Evolutionary conservation across 2,797 vertebrate species (phyloP).

Genomic region (Phoeniculus purpureus): DNA sequence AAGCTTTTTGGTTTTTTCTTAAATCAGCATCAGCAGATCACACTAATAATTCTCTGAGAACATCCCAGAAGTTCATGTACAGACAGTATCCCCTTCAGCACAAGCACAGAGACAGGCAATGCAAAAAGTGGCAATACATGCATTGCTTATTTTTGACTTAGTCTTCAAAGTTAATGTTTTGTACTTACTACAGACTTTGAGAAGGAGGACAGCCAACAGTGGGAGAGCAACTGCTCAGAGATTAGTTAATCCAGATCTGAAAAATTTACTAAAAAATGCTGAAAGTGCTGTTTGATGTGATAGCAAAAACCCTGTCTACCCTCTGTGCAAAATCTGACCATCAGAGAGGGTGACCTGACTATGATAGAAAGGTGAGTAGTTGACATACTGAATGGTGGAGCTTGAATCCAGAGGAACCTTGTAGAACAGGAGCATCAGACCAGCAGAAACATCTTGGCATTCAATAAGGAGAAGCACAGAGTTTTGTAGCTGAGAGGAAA

Average conservation of each 20-base stretch:
- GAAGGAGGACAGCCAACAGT: neutral
- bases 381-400: neutral
- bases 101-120: neutral
- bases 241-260: neutral
- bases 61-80: neutral
- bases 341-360: neutral
- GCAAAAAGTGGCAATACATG: neutral
- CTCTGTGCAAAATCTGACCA: neutral
- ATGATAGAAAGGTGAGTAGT: neutral
- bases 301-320: neutral
- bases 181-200: neutral
- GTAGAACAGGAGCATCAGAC: fast-evolving
- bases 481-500: neutral
- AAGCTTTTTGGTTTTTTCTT: neutral
- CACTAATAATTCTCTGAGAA: neutral
- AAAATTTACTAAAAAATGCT: neutral
- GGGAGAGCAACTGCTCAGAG: neutral
- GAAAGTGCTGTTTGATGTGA: neutral
- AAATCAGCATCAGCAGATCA: neutral
- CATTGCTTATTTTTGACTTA: neutral
- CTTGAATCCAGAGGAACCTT: neutral
- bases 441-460: neutral
- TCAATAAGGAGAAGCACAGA: neutral
- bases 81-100: neutral
- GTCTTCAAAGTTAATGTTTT: neutral